Conservation (phyloP, 2,113 vertebrate genomes). For the Piaya cayana region DNA sequence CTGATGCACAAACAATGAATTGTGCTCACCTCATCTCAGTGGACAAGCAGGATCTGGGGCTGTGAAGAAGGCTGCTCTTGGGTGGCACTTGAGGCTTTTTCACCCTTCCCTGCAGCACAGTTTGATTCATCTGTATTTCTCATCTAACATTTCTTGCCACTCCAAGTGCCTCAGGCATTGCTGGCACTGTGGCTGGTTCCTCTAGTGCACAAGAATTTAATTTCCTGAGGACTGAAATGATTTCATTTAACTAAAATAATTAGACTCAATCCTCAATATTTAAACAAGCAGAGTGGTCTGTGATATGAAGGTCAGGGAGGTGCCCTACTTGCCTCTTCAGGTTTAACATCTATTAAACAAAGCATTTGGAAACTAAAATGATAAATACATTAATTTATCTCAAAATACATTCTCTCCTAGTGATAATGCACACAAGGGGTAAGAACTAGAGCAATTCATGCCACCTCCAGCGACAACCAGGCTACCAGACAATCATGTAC, state of each 20-base stretch:
- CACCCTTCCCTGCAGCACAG: not conserved
- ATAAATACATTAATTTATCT: not conserved
- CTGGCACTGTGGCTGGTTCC: not conserved
- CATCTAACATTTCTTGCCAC: not conserved
- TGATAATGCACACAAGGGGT: not conserved
- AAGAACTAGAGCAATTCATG: not conserved
- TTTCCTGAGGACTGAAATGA: not conserved
- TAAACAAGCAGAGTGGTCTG: not conserved
- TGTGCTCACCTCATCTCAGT: not conserved
- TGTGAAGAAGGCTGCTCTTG: not conserved
- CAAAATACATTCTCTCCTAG: not conserved
- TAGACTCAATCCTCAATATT: not conserved
- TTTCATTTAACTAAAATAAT: slow-evolving; percentile 17
- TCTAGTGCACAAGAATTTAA: not conserved
- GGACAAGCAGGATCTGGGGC: rapidly evolving
- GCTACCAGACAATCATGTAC: not conserved
- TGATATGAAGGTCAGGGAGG: not conserved
- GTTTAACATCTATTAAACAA: not conserved
- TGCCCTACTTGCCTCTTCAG: not conserved
- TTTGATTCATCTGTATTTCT: not conserved
- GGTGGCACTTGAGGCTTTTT: not conserved
- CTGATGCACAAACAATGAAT: not conserved
- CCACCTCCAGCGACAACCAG: not conserved
- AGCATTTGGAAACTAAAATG: not conserved
- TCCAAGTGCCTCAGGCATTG: not conserved